These are phyloP conservation scores for Callithrix jacchus DNA, from an alignment of 2,113 vertebrate genomes.

Conservation along the genomic window DNA sequence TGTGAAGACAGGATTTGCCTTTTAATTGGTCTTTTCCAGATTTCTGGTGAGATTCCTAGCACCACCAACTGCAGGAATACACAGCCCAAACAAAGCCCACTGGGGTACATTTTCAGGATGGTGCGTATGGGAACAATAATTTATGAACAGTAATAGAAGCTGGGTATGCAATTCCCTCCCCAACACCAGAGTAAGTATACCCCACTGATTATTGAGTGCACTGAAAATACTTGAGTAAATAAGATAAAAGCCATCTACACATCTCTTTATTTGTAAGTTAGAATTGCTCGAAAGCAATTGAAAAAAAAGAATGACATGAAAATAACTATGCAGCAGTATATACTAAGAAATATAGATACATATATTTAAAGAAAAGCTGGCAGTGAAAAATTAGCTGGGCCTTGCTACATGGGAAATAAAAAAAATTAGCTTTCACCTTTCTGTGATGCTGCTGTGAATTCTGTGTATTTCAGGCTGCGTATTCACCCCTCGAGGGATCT, in stretches of 20 bases:
- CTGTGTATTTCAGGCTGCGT: neutral
- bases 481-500: conserved; percentile 60
- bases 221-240: conserved; percentile 62
- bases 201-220: conserved; percentile 45
- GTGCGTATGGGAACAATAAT: conserved; percentile 60
- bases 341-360: conserved; percentile 7
- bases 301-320: neutral
- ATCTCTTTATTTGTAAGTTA: conserved; percentile 48
- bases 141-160: conserved; percentile 63
- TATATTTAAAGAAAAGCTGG: conserved; percentile 37
- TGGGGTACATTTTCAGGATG: conserved; percentile 60
- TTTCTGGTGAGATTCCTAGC: conserved; percentile 63
- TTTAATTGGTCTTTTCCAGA: conserved; percentile 49
- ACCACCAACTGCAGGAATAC: neutral
- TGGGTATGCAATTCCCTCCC: conserved; percentile 52
- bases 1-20: conserved; percentile 20
- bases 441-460: conserved; percentile 13
- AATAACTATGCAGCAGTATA: conserved; percentile 46
- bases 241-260: conserved; percentile 58
- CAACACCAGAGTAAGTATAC: conserved; percentile 29
- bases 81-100: conserved; percentile 24
- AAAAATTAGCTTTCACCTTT: conserved; percentile 50
- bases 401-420: conserved; percentile 17
- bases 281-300: conserved; percentile 57
- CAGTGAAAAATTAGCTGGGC: conserved; percentile 61